Conservation (phyloP, 1,140 invertebrate genomes). For the Drosophila chauvacae region DNA sequence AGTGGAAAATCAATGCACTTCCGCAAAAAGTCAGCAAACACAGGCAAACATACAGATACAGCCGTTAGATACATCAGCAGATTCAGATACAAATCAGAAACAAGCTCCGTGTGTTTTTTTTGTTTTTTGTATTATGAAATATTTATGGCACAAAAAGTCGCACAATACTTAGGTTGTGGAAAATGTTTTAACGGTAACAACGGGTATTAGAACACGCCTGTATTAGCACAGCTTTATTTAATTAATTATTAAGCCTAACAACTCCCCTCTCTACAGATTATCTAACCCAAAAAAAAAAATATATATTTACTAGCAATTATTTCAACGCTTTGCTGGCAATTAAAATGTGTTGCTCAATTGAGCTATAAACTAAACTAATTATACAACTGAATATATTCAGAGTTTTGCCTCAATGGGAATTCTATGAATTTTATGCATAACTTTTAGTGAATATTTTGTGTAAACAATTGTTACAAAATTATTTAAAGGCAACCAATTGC, state of each 20-base stretch:
- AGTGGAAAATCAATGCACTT: constrained; percentile 82
- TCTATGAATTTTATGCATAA: not conserved
- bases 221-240: constrained; percentile 25
- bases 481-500: not conserved
- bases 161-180: constrained; percentile 23
- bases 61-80: constrained; percentile 5
- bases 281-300: constrained; percentile 6
- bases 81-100: constrained; percentile 42
- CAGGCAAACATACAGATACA: constrained; percentile 26
- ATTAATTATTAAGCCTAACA: constrained; percentile 10
- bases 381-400: constrained; percentile 19
- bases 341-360: constrained; percentile 30
- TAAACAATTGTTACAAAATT: constrained; percentile 14
- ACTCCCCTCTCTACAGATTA: not conserved
- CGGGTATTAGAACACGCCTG: constrained; percentile 9
- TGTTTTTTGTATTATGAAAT: constrained; percentile 23
- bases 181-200: constrained; percentile 21
- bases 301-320: constrained; percentile 25
- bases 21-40: constrained; percentile 60
- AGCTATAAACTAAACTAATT: constrained; percentile 29
- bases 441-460: not conserved
- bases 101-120: constrained; percentile 13
- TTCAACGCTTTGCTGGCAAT: constrained; percentile 23
- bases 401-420: constrained; percentile 10
- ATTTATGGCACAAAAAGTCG: constrained; percentile 28